Base-by-base conservation (phyloP, 2,888 invertebrate species). In the Andrena praecox region DNA sequence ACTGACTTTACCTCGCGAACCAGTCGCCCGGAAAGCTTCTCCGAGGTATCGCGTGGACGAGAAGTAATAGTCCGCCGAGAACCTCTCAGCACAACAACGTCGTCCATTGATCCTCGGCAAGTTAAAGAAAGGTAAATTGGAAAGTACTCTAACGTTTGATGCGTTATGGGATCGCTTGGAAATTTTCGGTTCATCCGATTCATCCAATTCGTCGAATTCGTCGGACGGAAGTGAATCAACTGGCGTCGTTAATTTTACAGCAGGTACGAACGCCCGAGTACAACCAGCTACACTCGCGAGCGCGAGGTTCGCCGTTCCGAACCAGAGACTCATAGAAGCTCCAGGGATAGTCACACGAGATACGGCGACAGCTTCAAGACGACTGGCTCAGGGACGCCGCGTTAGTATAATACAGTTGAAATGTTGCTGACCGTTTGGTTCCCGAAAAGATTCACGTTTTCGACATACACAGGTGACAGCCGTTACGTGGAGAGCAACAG, bases 41-140 rank as follows among this genome's bases (percentile, higher is more conserved):
- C 92, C 16, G 93, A 93, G 10, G 91, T 92, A 6, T 90, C 92
- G 4, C 92, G 93, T 35, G 92, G 93, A n/a, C 85, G 93, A 66
- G 94, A 93, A 83, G 92, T 93, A 0, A 93, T 93, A 31, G 93
- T 93, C 24, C 92, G 93, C 2, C 91, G 93, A 62, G 93, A 94
- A 69, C 76, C 92, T 62, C 85, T 93, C 6, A 88, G 92, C 42
- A 84, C 91, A 3, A 85, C 90, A 27, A 81, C 93, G 27, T 88
- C 93, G 42, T 90, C 94, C 56, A 91, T 93, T 42, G 94, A 94
- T 85, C 93, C 93, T 33, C 91, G 94, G 60, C 93, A 93, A 85
- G 93, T 92, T 6, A 94, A 94, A 87, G 93, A 94, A 78, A 93
- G 93, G 93, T 93, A 81, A 68, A 8, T 27, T 52, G 81, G 1